phyloP scores from a whole-genome alignment of 2,888 invertebrate genomes.

The Ectemnius lituratus region DNA sequence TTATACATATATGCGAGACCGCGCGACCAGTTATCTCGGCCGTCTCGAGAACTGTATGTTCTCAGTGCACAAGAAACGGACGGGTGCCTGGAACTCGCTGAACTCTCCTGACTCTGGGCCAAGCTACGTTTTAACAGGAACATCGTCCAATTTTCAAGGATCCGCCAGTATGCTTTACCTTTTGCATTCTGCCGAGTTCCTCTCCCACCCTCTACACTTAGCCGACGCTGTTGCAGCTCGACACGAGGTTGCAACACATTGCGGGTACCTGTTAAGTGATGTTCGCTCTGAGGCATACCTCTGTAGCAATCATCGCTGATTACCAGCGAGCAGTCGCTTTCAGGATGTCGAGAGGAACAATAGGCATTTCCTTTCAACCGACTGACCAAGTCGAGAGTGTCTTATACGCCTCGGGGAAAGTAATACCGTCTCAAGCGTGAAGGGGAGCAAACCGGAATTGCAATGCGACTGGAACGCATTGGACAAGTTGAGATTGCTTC shows the following conservation, averaged over 20 bases:
- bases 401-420: neutral
- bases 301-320: constrained; percentile 35
- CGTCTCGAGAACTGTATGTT: no score
- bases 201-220: constrained; percentile 39
- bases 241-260: constrained; percentile 40
- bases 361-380: constrained; percentile 13
- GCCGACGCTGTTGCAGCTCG: constrained; percentile 31
- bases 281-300: constrained; percentile 41
- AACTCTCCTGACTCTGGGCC: no score
- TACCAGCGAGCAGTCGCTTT: constrained; percentile 32
- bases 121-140: constrained; percentile 13
- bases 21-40: constrained; percentile 8
- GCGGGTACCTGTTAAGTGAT: constrained; percentile 53
- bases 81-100: no score
- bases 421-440: neutral
- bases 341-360: constrained; percentile 3
- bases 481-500: constrained; percentile 50
- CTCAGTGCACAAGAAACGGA: no score
- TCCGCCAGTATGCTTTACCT: constrained; percentile 21
- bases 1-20: neutral
- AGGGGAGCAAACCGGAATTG: constrained; percentile 32
- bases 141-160: constrained; percentile 49
- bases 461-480: constrained; percentile 54
- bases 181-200: constrained; percentile 43
- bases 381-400: neutral